A percentile compares a stretch with the other conserved stretches of the same genome.
These are phyloP conservation scores for Chaitophorus viminalis DNA, from an alignment of 2,888 invertebrate species.

Conservation along the genomic window DNA sequence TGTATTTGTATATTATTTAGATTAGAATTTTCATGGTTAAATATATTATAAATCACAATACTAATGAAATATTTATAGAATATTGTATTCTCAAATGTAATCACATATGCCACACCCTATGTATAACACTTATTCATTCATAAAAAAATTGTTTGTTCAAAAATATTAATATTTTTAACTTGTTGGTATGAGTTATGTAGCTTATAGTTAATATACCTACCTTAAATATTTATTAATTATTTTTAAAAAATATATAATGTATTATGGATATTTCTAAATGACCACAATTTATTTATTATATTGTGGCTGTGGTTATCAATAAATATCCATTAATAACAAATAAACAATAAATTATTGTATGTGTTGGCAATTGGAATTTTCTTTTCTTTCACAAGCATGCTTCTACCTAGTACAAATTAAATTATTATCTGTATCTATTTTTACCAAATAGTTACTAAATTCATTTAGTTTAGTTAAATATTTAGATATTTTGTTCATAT, in stretches of 20 bases:
- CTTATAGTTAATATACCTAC: background rate
- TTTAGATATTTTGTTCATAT: background rate
- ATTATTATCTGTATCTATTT: background rate
- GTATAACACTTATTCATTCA: background rate
- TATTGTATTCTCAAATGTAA: background rate
- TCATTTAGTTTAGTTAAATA: background rate
- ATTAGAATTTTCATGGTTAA: background rate
- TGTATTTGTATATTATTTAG: background rate
- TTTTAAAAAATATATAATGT: background rate
- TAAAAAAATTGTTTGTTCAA: background rate
- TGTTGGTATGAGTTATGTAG: background rate
- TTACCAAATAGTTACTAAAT: background rate
- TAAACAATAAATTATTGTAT: background rate
- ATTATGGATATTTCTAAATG: slow-evolving; percentile 29
- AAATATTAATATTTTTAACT: background rate
- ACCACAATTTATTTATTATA: slow-evolving; percentile 50
- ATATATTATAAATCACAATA: background rate
- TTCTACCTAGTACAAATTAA: background rate
- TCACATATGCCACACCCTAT: background rate
- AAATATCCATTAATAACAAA: slow-evolving; percentile 25
- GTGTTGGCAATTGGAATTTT: background rate
- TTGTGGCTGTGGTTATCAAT: slow-evolving; percentile 39
- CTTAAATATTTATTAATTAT: background rate
- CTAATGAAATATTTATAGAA: background rate
- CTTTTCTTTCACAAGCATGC: background rate